Conservation (phyloP, 2,888 invertebrate genomes). For the Sarcophaga carnaria region DNA sequence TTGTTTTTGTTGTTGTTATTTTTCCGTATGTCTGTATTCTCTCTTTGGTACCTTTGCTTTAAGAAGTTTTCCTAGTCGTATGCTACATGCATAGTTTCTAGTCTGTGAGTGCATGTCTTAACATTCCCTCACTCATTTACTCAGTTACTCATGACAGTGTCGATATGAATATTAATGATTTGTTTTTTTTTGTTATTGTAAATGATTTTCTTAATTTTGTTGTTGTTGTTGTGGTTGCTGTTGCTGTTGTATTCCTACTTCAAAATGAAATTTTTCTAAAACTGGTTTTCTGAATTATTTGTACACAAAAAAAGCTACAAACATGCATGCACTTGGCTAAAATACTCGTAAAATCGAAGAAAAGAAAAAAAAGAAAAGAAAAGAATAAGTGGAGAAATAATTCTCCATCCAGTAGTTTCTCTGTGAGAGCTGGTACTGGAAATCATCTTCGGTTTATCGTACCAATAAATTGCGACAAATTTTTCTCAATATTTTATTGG, state of each 20-base stretch:
- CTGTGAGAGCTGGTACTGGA: too few relatives aligned
- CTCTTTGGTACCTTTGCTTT: conserved; percentile 1
- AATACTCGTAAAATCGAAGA: neutral
- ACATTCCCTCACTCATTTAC: conserved; percentile 45
- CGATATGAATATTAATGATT: conserved; percentile 67
- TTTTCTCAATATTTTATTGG: too few relatives aligned
- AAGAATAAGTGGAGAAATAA: neutral
- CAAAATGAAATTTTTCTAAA: conserved; percentile 41
- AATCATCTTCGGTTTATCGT: too few relatives aligned
- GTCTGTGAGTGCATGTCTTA: conserved; percentile 9
- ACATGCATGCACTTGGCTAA: conserved; percentile 42
- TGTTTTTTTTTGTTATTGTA: conserved; percentile 3
- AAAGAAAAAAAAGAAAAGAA: neutral
- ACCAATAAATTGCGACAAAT: too few relatives aligned
- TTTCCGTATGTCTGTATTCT: neutral
- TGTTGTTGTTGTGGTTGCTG: neutral
- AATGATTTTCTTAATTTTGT: neutral
- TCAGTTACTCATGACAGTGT: conserved; percentile 58
- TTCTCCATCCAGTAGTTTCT: conserved; percentile 7
- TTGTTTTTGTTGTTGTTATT: neutral
- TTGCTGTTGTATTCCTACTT: conserved; percentile 18
- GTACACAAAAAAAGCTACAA: conserved; percentile 18
- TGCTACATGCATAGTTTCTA: neutral
- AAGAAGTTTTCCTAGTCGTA: conserved; percentile 38
- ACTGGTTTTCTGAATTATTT: conserved; percentile 47